Evolutionary conservation across 2,888 invertebrate species (phyloP).

Genomic region (Mellilla xanthometata): DNA sequence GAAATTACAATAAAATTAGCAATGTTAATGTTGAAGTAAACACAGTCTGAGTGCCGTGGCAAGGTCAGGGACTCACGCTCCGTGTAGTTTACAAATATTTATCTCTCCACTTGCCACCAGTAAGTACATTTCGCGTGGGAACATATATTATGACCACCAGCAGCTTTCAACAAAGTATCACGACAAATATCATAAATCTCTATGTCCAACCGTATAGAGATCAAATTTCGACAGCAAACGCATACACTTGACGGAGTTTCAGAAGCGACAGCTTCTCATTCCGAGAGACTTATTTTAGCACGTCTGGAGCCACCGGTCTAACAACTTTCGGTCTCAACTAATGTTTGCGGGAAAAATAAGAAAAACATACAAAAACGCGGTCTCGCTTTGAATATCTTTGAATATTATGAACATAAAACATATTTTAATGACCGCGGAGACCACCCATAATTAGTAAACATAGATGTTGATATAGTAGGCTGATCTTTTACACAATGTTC

Average conservation of each 20-base stretch:
- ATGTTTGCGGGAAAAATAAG: conserved; percentile 24
- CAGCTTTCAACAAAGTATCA: conserved; percentile 30
- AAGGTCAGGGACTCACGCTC: conserved; percentile 58
- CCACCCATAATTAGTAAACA: conserved; percentile 46
- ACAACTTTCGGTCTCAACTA: conserved; percentile 50
- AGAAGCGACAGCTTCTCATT: conserved; percentile 42
- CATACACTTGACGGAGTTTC: conserved; percentile 21
- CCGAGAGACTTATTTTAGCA: conserved; percentile 64
- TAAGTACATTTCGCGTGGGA: conserved; percentile 72
- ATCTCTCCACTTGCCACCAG: conserved; percentile 70
- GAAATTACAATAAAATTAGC: conserved; percentile 24
- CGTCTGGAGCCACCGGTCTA: conserved; percentile 42
- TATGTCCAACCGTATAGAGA: conserved; percentile 24
- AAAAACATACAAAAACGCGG: conserved; percentile 21
- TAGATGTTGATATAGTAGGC: conserved; percentile 23
- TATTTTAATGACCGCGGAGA: conserved; percentile 35
- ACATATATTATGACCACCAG: conserved; percentile 34
- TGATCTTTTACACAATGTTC: conserved; percentile 17
- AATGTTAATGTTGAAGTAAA: conserved; percentile 27
- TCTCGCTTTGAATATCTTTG: conserved; percentile 17
- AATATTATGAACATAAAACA: conserved; percentile 26
- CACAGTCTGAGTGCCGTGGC: conserved; percentile 29
- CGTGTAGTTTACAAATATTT: conserved; percentile 71
- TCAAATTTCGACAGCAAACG: conserved; percentile 23
- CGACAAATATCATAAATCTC: conserved; percentile 23